Evolutionary conservation across 2,113 vertebrate genomes (phyloP), one percentile per base, ranked within the genome.

Genomic region (Thomomys bottae): DNA sequence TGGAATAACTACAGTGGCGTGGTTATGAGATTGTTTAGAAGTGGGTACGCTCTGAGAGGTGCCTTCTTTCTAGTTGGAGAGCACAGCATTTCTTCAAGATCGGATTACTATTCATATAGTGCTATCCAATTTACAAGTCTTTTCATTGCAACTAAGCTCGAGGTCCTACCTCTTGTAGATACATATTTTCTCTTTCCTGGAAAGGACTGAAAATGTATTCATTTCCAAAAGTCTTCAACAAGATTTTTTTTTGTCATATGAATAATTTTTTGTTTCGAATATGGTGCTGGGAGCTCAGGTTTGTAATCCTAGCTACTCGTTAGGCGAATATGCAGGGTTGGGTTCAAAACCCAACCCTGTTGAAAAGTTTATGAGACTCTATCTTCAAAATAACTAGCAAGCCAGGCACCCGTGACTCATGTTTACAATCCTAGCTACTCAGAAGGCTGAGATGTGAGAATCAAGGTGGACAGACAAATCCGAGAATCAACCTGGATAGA

Each of bases 101-200:
- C 1, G 0, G 17, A 6, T 2, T 23, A 5, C 20, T 28, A 10
- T 28, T 71, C 8, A 9, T 17, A 6, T 0, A 2, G 9, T 38
- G 73, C 36, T 26, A 15, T 38, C 32, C 10, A 57, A 17, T 20
- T 64, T 42, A 12, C 23, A 66, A 68, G 21, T 61, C 21, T 75
- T 36, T 54, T 49, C 12, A 30, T 7, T 40, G 20, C 14, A n/a
- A 61, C 36, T n/a, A 6, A 67, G 4, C 34, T 70, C 38, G 32
- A n/a, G 8, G 17, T 76, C 28, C 63, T 32, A 57, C 10, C 20
- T 85, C 4, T 40, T 85, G 28, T 82, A 81, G 34, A 84, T 9
- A 81, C 63, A 66, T 61, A 28, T 3, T 73, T 75, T 24, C 36
- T 88, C 42, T 85, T 78, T 71, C 21, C n/a, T 81, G 42, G 9